A percentile compares a stretch with the other conserved stretches of the same genome.
Conservation (phyloP, 2,888 invertebrate species). For the Ochropleura leucogaster region DNA sequence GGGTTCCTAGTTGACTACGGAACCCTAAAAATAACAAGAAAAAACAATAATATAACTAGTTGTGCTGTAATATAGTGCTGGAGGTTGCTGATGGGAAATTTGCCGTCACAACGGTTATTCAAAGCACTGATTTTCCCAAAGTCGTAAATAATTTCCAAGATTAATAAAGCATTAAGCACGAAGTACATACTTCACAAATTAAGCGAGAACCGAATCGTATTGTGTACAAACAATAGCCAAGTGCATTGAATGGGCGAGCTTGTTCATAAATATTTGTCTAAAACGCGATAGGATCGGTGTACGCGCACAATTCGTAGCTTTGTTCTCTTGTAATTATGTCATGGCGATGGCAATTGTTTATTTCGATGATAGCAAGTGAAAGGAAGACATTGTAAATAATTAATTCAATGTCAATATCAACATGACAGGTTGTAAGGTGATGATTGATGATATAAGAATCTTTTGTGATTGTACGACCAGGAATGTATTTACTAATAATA, state of each 20-base stretch:
- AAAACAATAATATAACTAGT: background rate
- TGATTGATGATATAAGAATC: slow-evolving; percentile 14
- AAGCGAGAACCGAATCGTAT: slow-evolving; percentile 57
- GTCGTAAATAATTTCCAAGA: slow-evolving; percentile 10
- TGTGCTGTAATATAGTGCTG: background rate
- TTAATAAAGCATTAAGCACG: slow-evolving; percentile 48
- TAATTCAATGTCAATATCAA: slow-evolving; percentile 54
- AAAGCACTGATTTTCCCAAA: slow-evolving; percentile 35
- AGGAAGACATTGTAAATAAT: slow-evolving; percentile 49
- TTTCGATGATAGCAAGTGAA: slow-evolving; percentile 45
- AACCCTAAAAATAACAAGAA: no score
- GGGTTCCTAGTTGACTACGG: no score
- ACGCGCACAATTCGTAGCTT: slow-evolving; percentile 47
- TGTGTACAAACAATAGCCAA: slow-evolving; percentile 61
- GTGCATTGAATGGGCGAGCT: slow-evolving; percentile 57
- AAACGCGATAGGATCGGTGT: slow-evolving; percentile 52
- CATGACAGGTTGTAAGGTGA: slow-evolving; percentile 20
- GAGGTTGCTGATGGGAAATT: slow-evolving; percentile 15
- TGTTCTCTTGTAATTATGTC: slow-evolving; percentile 64
- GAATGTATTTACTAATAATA: slow-evolving; percentile 18
- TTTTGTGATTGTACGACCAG: background rate
- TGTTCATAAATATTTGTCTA: slow-evolving; percentile 62
- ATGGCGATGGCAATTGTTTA: slow-evolving; percentile 61
- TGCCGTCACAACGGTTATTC: background rate
- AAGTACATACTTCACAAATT: slow-evolving; percentile 50